Evolutionary conservation across 2,888 invertebrate genomes (phyloP), one percentile per base, ranked within the genome.

Genomic region (Conistra vaccinii): DNA sequence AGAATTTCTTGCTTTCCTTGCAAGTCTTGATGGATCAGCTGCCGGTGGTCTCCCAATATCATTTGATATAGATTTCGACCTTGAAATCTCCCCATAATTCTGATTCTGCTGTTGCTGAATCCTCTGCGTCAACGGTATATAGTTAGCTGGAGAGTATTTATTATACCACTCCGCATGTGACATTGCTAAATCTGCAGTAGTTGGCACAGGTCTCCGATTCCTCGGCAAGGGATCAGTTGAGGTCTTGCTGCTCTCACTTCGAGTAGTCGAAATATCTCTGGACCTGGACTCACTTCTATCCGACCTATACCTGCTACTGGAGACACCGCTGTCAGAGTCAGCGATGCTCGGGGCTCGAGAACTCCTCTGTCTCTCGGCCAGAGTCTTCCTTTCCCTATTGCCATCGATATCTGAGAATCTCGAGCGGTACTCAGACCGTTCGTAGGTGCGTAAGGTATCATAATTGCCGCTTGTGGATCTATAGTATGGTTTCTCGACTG

Each of bases 141-240:
- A 98, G 91, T 97, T 97, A 58, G 97, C 97, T 67, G 98, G 98
- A 57, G 98, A 98, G 91, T 98, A 98, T 93, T 98, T 98, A 89
- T 97, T 97, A 90, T 97, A 97, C 81, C 98, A 93, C 82, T 98
- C 98, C 51, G 98, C 97, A 1, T 97, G 97, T 70, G 96, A 97
- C 97, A 96, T 97, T 69, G 96, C 97, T 89, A 97, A 90, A 48
- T 96, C 95, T 53, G 96, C 96, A 10, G 96, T 96, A 85, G 95
- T 95, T 89, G 96, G 95, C 90, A 93, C 94, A 91, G 92, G 91
- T 87, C 97, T 86, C 12, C 92, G 89, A 23, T 82, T 88, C 90
- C 97, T 90, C 75, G 94, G 90, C 78, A 97, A 80, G 82, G 95
- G 88, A 85, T 97, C 91, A 67, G 90, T 92, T 0, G 95, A 92